Conservation (phyloP, 1,140 invertebrate species). For the Macrostomum lignano region DNA sequence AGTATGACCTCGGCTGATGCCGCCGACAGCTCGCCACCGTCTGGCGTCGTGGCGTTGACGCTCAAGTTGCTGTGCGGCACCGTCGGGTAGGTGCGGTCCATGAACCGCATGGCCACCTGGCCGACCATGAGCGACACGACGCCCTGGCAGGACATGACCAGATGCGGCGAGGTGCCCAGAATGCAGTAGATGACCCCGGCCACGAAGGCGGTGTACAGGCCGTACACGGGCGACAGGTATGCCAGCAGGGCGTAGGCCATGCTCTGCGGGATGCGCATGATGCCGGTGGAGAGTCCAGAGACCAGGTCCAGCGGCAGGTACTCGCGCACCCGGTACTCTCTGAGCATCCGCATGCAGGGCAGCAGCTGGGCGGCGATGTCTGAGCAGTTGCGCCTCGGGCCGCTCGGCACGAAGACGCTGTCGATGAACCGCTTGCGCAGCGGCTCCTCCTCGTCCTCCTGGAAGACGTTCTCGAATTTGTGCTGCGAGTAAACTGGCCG, state of each 20-base stretch:
- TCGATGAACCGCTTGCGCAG: background rate
- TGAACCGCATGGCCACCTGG: slow-evolving; percentile 9
- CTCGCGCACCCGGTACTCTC: slow-evolving; percentile 23
- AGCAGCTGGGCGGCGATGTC: too few species aligned
- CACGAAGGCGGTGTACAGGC: slow-evolving; percentile 32
- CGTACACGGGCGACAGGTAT: slow-evolving; percentile 28
- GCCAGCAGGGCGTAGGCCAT: slow-evolving; percentile 31
- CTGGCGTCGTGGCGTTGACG: background rate
- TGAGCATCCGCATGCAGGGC: too few species aligned
- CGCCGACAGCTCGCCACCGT: background rate
- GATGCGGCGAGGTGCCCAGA: slow-evolving; percentile 31
- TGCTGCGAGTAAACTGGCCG: slow-evolving; percentile 19
- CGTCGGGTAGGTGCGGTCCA: background rate
- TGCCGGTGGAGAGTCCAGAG: slow-evolving; percentile 27
- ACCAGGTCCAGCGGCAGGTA: slow-evolving; percentile 21
- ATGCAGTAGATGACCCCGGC: slow-evolving; percentile 30
- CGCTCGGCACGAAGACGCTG: background rate
- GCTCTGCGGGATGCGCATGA: slow-evolving; percentile 31
- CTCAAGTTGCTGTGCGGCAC: background rate
- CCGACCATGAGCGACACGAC: slow-evolving; percentile 11
- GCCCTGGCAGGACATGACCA: slow-evolving; percentile 14
- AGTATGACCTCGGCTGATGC: too few species aligned
- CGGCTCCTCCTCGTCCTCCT: background rate
- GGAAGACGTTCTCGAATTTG: slow-evolving; percentile 16
- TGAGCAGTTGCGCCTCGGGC: background rate